phyloP scores from a whole-genome alignment of 2,797 vertebrate genomes.

The Schizopygopsis malacanthus region DNA sequence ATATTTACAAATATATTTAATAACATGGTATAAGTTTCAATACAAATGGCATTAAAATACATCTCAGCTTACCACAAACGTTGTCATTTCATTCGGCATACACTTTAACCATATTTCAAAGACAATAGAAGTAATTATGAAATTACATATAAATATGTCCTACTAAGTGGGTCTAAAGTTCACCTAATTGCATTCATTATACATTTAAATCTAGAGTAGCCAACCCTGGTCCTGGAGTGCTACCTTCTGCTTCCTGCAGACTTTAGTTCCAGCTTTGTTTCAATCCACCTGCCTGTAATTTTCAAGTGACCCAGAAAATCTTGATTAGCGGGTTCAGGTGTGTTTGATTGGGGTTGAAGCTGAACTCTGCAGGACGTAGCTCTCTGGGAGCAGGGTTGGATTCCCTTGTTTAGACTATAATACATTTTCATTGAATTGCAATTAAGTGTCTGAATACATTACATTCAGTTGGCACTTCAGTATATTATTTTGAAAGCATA shows the following conservation, averaged over 20 bases:
- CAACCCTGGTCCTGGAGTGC: not conserved
- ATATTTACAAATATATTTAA: not conserved
- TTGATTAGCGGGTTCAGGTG: not conserved
- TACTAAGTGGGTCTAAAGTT: not conserved
- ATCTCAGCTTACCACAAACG: not conserved
- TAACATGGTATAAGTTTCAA: not conserved
- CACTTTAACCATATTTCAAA: constrained; percentile 5
- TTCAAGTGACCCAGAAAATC: not conserved
- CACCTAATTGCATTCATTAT: not conserved
- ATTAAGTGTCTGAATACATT: not conserved
- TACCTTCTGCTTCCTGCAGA: not conserved
- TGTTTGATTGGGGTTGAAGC: constrained; percentile 3
- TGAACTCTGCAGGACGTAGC: not conserved
- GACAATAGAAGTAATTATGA: not conserved
- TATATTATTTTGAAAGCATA: not conserved
- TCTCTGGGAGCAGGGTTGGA: not conserved
- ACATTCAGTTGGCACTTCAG: not conserved
- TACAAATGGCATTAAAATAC: not conserved
- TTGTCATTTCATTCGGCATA: not conserved
- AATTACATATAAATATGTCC: not conserved
- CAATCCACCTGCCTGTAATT: not conserved
- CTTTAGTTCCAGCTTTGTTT: not conserved
- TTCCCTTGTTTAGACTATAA: not conserved
- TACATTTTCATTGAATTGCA: constrained; percentile 15
- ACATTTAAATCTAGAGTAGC: not conserved